Conservation (phyloP, 1,140 invertebrate genomes). For the Neotoxoptera formosana region DNA sequence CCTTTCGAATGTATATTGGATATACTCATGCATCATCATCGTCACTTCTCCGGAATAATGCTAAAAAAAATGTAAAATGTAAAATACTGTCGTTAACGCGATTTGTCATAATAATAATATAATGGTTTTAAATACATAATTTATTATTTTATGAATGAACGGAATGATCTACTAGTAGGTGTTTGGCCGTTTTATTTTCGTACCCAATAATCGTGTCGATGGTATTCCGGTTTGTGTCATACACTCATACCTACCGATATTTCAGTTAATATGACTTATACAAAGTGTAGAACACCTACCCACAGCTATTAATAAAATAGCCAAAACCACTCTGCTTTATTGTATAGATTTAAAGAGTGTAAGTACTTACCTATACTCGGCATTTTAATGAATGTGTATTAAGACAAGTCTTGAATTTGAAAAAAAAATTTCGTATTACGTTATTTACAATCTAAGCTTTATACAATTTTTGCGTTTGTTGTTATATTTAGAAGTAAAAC, state of each 20-base stretch:
- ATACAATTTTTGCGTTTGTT: too few species aligned
- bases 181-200: too few species aligned
- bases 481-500: too few species aligned
- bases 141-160: too few species aligned
- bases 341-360: not conserved
- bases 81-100: not conserved
- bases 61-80: not conserved
- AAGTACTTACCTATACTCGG: not conserved
- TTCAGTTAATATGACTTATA: not conserved
- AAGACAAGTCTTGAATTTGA: too few species aligned
- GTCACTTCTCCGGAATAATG: too few species aligned
- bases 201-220: too few species aligned
- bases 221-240: not conserved
- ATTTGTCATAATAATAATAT: not conserved
- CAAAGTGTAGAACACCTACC: not conserved
- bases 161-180: too few species aligned
- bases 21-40: not conserved
- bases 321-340: not conserved
- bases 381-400: not conserved
- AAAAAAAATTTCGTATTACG: too few species aligned
- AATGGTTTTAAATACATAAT: too few species aligned
- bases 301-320: not conserved
- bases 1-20: not conserved
- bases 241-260: too few species aligned
- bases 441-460: too few species aligned